These are phyloP conservation scores for Tympanoctomys barrerae DNA, from an alignment of 2,797 vertebrate genomes.

Conservation along the genomic window DNA sequence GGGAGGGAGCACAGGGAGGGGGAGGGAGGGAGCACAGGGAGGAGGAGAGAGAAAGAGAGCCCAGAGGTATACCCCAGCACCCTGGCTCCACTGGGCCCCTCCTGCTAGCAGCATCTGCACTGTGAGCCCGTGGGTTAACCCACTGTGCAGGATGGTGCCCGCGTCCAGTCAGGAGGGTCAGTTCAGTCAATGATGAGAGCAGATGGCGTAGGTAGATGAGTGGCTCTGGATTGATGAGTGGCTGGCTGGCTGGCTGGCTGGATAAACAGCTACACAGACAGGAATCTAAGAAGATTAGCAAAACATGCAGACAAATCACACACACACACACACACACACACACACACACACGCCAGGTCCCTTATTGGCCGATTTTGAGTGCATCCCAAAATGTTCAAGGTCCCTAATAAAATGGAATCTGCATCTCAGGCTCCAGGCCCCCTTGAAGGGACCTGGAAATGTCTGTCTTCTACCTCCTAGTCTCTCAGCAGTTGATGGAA, in stretches of 20 bases:
- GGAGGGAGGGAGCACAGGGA: not conserved
- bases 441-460: not conserved
- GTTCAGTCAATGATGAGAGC: not conserved
- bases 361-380: not conserved
- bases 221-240: not conserved
- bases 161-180: not conserved
- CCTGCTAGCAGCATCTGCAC: not conserved
- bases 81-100: not conserved
- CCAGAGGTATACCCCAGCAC: no score
- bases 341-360: not conserved
- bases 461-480: not conserved
- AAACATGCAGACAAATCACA: no score
- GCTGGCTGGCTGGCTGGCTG: no score
- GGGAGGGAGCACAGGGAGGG: not conserved
- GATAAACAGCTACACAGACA: not conserved
- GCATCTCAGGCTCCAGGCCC: not conserved
- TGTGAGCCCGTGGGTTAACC: no score
- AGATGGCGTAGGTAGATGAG: not conserved
- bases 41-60: not conserved
- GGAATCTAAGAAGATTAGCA: not conserved
- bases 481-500: conserved; percentile 19
- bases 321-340: not conserved
- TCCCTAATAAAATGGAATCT: not conserved
- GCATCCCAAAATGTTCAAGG: not conserved
- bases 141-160: no score